Evolutionary conservation across 2,888 invertebrate genomes (phyloP), one percentile per base, ranked within the genome.

Genomic region (Scotopteryx bipunctaria): DNA sequence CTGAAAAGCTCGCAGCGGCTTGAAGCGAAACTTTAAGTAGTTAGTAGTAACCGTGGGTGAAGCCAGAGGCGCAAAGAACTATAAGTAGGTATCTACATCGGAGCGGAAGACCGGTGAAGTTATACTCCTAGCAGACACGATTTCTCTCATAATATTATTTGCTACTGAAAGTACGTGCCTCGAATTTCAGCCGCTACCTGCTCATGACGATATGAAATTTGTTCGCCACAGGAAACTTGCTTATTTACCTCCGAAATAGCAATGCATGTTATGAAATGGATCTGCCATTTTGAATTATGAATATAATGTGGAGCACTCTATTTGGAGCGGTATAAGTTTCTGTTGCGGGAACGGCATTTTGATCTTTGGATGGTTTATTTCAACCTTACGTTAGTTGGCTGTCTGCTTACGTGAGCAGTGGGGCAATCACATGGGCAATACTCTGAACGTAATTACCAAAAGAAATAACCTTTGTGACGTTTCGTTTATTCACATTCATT

Each of bases 131-230:
- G 64, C 73, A 81, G 81, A 80, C 80, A 77, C 76, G 75, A 76
- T 75, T 78, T 76, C 76, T 74, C 76, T 81, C 80, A 83, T 83
- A 81, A 83, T 81, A 82, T 82, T 83, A 83, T 83, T 83, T 83
- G 82, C 79, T 78, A 68, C 73, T 75, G 71, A 54, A 63, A 61
- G 65, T 67, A 81, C 83, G 83, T 84, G 81, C 73, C 76, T 73
- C 38, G 81, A 83, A 82, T 82, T 72, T 66, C 66, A 61, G 66
- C 61, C 61, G 69, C 68, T 77, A 78, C 78, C 81, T 76, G 74
- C 76, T 78, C 73, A 76, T 73, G 73, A 67, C 73, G 76, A 78
- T 76, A 77, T 78, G 76, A 78, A 81, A 79, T 80, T 80, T 76
- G 78, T 78, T 73, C 75, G 73, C 74, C 71, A 64, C 73, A 70